Conservation (phyloP, 2,113 vertebrate genomes). For the Prunella himalayana region DNA sequence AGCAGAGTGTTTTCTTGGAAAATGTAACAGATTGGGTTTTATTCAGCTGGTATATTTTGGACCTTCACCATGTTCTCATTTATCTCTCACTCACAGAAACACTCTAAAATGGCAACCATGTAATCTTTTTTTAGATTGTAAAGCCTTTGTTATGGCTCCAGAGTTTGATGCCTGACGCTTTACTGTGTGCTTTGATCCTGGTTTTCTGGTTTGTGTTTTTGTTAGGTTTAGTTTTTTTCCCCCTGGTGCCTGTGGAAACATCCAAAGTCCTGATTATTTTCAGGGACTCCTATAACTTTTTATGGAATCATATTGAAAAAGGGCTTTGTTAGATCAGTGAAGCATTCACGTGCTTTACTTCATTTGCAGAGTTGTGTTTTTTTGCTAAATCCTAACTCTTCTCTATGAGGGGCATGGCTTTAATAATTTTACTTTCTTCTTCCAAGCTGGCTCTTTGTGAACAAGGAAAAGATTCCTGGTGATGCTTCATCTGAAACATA, state of each 20-base stretch:
- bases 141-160: conserved; percentile 31
- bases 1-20: not conserved
- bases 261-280: not conserved
- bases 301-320: not conserved
- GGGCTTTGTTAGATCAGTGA: not conserved
- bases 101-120: not conserved
- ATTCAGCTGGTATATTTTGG: not conserved
- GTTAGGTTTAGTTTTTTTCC: not conserved
- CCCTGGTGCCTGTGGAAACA: not conserved
- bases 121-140: conserved; percentile 44
- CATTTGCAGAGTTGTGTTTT: not conserved
- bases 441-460: not conserved
- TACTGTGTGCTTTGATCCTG: not conserved
- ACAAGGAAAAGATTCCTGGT: not conserved
- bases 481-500: not conserved
- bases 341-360: not conserved
- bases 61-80: not conserved
- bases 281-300: not conserved
- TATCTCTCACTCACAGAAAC: conserved; percentile 25
- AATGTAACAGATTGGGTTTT: not conserved
- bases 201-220: not conserved
- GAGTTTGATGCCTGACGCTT: not conserved
- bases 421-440: not conserved
- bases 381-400: not conserved
- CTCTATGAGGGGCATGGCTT: not conserved